Evolutionary conservation across 2,888 invertebrate species (phyloP).

Genomic region (Ochropleura plecta): DNA sequence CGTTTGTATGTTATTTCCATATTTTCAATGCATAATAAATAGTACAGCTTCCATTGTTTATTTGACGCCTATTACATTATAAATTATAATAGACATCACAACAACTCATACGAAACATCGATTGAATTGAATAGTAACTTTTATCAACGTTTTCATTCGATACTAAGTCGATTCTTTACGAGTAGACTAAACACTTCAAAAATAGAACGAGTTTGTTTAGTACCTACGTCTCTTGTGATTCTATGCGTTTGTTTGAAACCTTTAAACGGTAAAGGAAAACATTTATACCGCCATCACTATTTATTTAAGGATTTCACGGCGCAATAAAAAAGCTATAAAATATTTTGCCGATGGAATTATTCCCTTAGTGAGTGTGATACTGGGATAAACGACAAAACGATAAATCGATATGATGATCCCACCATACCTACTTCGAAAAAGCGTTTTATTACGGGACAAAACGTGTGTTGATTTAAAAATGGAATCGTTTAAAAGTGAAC

Average conservation of each 20-base stretch:
- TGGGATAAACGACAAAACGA: constrained; percentile 37
- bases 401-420: constrained; percentile 40
- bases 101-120: constrained; percentile 26
- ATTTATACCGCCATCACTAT: constrained; percentile 49
- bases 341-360: constrained; percentile 44
- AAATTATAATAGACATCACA: neutral
- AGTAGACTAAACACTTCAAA: constrained; percentile 52
- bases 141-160: constrained; percentile 18
- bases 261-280: constrained; percentile 44
- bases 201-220: constrained; percentile 43
- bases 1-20: neutral
- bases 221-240: constrained; percentile 30
- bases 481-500: neutral
- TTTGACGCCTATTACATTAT: neutral
- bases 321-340: constrained; percentile 58
- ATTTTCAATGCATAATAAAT: neutral
- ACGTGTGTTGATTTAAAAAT: constrained; percentile 7
- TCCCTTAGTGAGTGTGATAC: constrained; percentile 28
- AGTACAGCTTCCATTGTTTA: neutral
- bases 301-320: constrained; percentile 49
- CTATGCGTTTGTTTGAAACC: constrained; percentile 22
- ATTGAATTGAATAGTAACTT: constrained; percentile 20
- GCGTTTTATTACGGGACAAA: constrained; percentile 10
- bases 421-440: constrained; percentile 17
- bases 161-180: constrained; percentile 32